These are phyloP conservation scores for Corvus moneduloides DNA, from an alignment of 2,113 vertebrate species.

Conservation along the genomic window DNA sequence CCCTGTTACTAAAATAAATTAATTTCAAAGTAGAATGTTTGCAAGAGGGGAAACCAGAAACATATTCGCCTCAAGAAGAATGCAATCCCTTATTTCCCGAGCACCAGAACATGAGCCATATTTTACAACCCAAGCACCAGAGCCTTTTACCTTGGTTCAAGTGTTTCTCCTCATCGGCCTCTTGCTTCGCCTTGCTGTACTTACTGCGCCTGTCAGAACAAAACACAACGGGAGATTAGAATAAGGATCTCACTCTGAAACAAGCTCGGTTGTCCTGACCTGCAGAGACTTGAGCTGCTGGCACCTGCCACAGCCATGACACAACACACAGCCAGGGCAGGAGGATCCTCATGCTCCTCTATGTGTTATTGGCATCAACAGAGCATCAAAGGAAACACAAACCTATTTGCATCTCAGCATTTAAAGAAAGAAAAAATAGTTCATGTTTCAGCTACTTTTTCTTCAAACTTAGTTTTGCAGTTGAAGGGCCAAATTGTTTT, in stretches of 20 bases:
- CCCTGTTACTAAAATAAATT: background rate
- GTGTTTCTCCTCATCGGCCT: constrained; percentile 95
- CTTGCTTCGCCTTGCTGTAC: constrained; percentile 96
- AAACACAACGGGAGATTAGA: constrained; percentile 20
- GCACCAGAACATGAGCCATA: background rate
- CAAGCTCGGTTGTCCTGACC: background rate
- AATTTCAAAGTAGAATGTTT: background rate
- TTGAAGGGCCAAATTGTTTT: background rate
- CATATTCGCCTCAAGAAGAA: background rate
- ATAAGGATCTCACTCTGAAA: background rate
- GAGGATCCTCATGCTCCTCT: background rate
- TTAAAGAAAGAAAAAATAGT: background rate
- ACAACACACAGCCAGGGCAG: background rate
- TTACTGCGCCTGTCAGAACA: constrained; percentile 86
- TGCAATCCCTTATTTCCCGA: background rate
- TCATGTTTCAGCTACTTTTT: fast-evolving
- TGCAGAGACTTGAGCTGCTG: constrained; percentile 25
- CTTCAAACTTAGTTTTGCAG: background rate
- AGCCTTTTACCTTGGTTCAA: constrained; percentile 88
- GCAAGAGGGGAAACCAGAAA: background rate
- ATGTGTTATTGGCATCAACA: background rate
- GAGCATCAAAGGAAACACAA: background rate
- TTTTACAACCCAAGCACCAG: background rate
- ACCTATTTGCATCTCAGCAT: background rate
- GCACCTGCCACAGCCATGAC: background rate